These are phyloP conservation scores for Sesamia nonagrioides DNA, from an alignment of 1,140 invertebrate genomes.

Conservation along the genomic window DNA sequence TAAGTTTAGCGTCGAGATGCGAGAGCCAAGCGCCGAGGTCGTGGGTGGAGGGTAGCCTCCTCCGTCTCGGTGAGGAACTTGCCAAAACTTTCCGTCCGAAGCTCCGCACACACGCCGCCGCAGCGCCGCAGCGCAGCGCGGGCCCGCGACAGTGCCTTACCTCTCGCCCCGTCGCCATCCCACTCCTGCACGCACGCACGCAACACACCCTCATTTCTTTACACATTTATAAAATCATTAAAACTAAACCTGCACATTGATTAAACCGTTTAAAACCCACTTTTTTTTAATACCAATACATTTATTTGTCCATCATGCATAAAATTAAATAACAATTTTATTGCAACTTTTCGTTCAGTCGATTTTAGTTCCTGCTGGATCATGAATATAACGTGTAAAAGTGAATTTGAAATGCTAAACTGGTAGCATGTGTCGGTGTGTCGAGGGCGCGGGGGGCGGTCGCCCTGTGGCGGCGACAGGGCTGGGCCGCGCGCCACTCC, in stretches of 20 bases:
- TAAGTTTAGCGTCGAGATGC: constrained; percentile 80
- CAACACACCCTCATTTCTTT: background rate
- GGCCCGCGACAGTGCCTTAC: constrained; percentile 80
- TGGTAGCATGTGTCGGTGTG: constrained; percentile 16
- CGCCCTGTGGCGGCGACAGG: constrained; percentile 60
- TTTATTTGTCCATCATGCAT: background rate
- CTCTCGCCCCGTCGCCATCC: constrained; percentile 66
- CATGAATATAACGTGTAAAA: too few relatives aligned
- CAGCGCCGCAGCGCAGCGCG: constrained; percentile 55
- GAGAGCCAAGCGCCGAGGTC: constrained; percentile 76
- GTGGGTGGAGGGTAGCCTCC: constrained; percentile 67
- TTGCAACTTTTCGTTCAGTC: background rate
- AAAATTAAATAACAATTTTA: background rate
- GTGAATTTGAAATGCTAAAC: too few relatives aligned
- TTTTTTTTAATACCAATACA: background rate
- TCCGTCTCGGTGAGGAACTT: constrained; percentile 81
- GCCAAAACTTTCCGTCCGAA: constrained; percentile 85
- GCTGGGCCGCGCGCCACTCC: constrained; percentile 73
- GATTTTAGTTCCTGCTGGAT: background rate
- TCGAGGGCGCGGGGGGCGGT: constrained; percentile 58
- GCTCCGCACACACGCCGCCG: constrained; percentile 74
- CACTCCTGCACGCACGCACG: constrained; percentile 25
- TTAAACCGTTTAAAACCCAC: too few relatives aligned
- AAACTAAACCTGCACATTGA: too few relatives aligned
- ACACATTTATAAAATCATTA: background rate